Conservation (phyloP, 2,888 invertebrate species). For the Campoplex capitator region DNA sequence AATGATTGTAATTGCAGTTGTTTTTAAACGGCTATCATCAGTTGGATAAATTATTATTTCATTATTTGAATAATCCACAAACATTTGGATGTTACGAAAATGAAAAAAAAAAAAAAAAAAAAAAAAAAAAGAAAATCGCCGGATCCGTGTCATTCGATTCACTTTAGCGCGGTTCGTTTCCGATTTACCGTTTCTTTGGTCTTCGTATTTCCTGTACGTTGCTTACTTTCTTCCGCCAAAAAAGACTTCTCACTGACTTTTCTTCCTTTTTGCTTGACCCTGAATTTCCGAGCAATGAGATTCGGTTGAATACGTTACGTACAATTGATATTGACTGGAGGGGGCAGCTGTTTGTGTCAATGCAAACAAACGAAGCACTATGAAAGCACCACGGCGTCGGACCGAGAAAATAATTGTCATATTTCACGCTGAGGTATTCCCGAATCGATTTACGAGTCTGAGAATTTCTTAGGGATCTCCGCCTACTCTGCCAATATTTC, state of each 20-base stretch:
- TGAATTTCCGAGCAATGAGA: not conserved
- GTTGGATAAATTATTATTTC: no score
- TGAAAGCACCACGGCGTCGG: not conserved
- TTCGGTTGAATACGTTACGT: constrained; percentile 14
- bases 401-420: constrained; percentile 51
- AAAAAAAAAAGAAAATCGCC: not conserved
- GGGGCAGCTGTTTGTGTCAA: constrained; percentile 47
- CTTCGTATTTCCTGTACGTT: not conserved
- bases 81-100: not conserved
- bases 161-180: constrained; percentile 14
- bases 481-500: constrained; percentile 19
- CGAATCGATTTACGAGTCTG: constrained; percentile 54
- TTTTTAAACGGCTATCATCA: no score
- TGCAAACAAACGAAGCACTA: constrained; percentile 42
- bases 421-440: constrained; percentile 37
- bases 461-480: constrained; percentile 3
- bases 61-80: no score
- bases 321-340: constrained; percentile 1
- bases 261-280: not conserved
- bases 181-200: constrained; percentile 11
- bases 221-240: not conserved
- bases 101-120: not conserved
- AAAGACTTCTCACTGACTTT: not conserved
- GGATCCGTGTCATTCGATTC: not conserved
- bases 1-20: no score